These are phyloP conservation scores for Pseudochirops corinnae DNA, from an alignment of 2,797 vertebrate species.

Conservation along the genomic window DNA sequence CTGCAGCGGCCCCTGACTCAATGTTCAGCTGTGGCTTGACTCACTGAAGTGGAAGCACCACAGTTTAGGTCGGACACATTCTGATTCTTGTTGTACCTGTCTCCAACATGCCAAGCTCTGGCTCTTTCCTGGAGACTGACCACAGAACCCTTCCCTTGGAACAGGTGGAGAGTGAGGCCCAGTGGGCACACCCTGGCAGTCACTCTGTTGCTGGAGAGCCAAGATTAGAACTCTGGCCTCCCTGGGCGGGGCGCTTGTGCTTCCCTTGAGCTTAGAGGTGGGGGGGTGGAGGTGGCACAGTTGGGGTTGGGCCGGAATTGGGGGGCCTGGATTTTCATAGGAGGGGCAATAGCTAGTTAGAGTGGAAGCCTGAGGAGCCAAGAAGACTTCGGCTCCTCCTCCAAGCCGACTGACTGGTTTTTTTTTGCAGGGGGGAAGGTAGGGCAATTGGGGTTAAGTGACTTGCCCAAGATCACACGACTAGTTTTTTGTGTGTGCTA, in stretches of 20 bases:
- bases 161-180: neutral
- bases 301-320: neutral
- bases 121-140: neutral
- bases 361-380: neutral
- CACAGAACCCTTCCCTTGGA: neutral
- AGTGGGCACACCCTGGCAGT: neutral
- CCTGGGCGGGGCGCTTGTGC: neutral
- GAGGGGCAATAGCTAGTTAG: neutral
- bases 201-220: neutral
- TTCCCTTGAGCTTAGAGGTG: neutral
- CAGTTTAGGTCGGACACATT: neutral
- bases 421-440: too few species aligned
- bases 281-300: neutral
- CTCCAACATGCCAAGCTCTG: neutral
- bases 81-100: neutral
- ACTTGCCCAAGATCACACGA: too few species aligned
- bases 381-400: neutral
- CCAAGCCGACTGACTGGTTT: neutral
- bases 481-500: too few species aligned
- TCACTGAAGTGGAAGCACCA: neutral
- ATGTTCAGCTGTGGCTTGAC: neutral
- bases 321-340: neutral
- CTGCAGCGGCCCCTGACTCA: neutral
- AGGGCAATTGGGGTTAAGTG: too few species aligned
- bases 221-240: neutral